phyloP scores from a whole-genome alignment of 2,797 vertebrate genomes.

The Erethizon dorsatum region DNA sequence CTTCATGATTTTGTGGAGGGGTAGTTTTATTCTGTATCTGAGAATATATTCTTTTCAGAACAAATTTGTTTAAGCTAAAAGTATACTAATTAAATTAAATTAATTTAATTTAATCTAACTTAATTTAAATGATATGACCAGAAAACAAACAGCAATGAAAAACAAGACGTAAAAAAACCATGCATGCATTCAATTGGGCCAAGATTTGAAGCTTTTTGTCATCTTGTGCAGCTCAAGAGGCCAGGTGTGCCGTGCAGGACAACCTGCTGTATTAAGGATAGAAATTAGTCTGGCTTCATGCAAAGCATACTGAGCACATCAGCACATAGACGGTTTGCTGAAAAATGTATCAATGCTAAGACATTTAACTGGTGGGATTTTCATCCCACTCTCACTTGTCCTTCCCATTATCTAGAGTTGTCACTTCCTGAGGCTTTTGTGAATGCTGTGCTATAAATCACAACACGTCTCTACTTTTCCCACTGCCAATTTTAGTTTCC shows the following conservation, averaged over 20 bases:
- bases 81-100: constrained; percentile 1
- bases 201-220: constrained; percentile 4
- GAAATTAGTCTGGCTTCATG: constrained; percentile 72
- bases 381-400: neutral
- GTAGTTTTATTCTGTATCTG: neutral
- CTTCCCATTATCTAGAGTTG: neutral
- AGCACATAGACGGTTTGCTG: neutral
- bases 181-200: neutral
- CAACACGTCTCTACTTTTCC: neutral
- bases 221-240: constrained; percentile 6
- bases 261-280: constrained; percentile 37
- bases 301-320: constrained; percentile 22
- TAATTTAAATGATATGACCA: neutral
- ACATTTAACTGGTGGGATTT: neutral
- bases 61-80: neutral
- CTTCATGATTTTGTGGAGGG: neutral
- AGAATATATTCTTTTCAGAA: neutral
- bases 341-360: constrained; percentile 46
- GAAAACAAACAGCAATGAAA: neutral
- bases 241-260: neutral
- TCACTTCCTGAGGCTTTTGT: neutral
- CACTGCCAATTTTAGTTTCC: neutral
- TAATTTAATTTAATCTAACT: neutral
- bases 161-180: neutral
- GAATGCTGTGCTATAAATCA: neutral